Evolutionary conservation across 2,113 vertebrate genomes (phyloP), one percentile per base, ranked within the genome.

Genomic region (Larimichthys polyactis): DNA sequence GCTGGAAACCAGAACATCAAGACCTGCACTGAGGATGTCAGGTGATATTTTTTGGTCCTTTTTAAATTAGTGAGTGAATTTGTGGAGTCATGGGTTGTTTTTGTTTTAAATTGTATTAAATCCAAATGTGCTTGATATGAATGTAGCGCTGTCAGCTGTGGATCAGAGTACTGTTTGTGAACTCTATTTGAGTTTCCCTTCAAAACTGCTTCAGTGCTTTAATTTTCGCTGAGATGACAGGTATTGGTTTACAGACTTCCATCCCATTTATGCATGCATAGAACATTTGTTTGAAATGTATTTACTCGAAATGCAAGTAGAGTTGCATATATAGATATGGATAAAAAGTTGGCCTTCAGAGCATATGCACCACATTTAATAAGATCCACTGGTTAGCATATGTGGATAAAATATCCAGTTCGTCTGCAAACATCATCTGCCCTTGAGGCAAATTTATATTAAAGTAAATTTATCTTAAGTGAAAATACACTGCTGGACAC

Each of bases 361-460:
- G 48, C n/a, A 72, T 20, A 54, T 73, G 17, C 29, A 43, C 40
- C 24, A 49, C 19, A 73, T 48, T 44, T 73, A 27, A 81, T 59
- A 43, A 69, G 64, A 54, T 59, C 64, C 65, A 75, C 3, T 65
- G 32, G 46, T 63, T 40, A 40, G 40, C 17, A 71, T 43, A 64
- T 62, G 49, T 44, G 44, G 15, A 55, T 58, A 60, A 75, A 40
- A 75, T 69, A 49, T 48, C 57, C 43, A 73, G 43, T 40, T 68
- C 43, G 65, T 79, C 71, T 66, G 20, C 68, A 65, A 77, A 40
- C 46, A n/a, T 69, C 12, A 65, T 63, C 46, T 78, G 29, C 22
- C 24, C 44, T 14, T 58, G 19, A 83, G 57, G 63, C 16, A 63
- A 29, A 65, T 70, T 32, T 49, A 49, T 68, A 64, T 32, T 20